Base-by-base conservation (phyloP, 2,888 invertebrate species). In the Drosophila pseudotakahashii region DNA sequence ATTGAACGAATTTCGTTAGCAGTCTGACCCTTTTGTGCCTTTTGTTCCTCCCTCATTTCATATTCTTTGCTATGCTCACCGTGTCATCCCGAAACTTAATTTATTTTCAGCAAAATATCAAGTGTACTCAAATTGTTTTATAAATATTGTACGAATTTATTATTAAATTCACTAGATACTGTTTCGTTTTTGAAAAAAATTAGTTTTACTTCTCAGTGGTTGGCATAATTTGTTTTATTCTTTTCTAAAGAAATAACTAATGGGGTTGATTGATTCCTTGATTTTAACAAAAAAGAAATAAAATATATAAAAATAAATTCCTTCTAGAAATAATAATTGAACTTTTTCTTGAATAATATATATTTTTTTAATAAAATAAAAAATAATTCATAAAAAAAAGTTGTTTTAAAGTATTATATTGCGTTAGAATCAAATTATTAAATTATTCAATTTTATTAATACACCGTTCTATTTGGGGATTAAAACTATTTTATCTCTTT, bases 141-240 rank as follows among this genome's bases (percentile, higher is more conserved):
- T 57, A 53, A 61, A 58, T 26, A 59, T 62, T 71, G 13, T 64
- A 73, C 70, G 85, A 82, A 81, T 82, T 82, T 82, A 84, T 71
- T 75, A 78, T 83, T 82, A 82, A 83, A 81, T 88, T 88, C 79
- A 73, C 32, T 7, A 41, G 4, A 63, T 68, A 53, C 36, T 70
- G 69, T 78, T 84, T 79, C 62, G 79, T 81, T 80, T 57, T 61
- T 48, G 9, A 36, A 34, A 4, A 3, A 32, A 0, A 10, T 13
- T 9, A 0, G 11, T 23, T 59, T 59, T 54, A 1, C 13, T 36
- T 7, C 1, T 11, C 3, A 6, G 10, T 16, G 52, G 14, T 39
- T 13, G 16, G n/a, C 0, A 30, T 14, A 26, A 26, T 2, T 26
- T 26, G 26, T 2, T 23, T 2, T 2, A 37, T n/a, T 41, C 3